Percentiles rank a stretch among this genome's conserved stretches.
Conservation (phyloP, 2,888 invertebrate genomes). For the Trachelus iudaicus region DNA sequence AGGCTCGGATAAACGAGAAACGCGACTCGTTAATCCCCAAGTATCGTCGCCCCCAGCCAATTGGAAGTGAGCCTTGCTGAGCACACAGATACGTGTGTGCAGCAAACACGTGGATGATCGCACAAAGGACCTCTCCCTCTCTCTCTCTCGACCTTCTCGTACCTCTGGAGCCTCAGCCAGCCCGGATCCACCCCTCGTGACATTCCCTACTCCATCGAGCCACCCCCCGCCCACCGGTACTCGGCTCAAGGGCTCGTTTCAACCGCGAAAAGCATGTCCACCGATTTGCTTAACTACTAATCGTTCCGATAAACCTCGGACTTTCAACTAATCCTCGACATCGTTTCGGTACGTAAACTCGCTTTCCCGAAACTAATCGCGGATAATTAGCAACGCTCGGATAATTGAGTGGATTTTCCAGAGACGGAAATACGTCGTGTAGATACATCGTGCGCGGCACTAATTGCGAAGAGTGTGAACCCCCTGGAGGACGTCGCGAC, state of each 20-base stretch:
- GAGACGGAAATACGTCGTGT: no score
- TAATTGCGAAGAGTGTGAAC: background rate
- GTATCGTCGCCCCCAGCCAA: background rate
- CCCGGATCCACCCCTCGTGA: no score
- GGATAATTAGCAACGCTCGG: slow-evolving; percentile 24
- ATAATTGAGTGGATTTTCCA: slow-evolving; percentile 14
- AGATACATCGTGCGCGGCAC: no score
- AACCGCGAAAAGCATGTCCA: background rate
- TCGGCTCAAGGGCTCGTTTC: slow-evolving; percentile 11
- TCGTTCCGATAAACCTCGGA: background rate
- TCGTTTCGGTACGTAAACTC: background rate
- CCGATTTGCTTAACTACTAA: background rate
- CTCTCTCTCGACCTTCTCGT: background rate
- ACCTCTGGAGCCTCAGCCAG: no score
- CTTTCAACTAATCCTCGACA: slow-evolving; percentile 1
- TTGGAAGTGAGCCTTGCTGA: background rate
- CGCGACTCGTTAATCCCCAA: background rate
- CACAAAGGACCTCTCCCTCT: background rate
- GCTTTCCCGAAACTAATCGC: slow-evolving; percentile 17
- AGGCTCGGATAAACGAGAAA: background rate
- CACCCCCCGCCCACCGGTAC: slow-evolving; percentile 9
- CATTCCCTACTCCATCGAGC: background rate
- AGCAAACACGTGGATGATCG: background rate
- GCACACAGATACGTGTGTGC: background rate
- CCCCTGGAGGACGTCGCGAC: background rate